These are phyloP conservation scores for Poecilia wingei DNA, from an alignment of 2,797 vertebrate species.

Conservation along the genomic window DNA sequence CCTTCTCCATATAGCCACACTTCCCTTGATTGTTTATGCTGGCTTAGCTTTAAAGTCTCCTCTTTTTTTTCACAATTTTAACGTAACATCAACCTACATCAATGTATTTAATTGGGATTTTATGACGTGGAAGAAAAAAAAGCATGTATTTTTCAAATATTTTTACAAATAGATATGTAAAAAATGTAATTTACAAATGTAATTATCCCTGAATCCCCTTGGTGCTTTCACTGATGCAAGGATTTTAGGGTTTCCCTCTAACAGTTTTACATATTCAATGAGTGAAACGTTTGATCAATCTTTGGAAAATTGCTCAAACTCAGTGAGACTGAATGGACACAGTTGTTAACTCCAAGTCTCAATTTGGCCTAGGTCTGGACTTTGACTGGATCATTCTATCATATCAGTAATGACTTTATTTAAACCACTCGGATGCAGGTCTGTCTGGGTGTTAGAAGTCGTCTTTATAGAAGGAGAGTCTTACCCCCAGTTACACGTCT, in stretches of 20 bases:
- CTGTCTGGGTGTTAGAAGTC: not conserved
- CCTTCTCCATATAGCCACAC: slow-evolving; percentile 49
- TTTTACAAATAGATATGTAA: not conserved
- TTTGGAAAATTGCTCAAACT: not conserved
- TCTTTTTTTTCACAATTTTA: not conserved
- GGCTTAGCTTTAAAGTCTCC: not conserved
- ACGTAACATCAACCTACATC: not conserved
- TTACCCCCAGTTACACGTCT: not conserved
- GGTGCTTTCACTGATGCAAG: not conserved
- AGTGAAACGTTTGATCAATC: not conserved
- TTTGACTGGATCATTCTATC: not conserved
- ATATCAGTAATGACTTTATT: not conserved
- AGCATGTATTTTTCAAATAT: not conserved
- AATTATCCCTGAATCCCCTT: not conserved
- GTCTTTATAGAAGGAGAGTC: not conserved
- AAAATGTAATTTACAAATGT: not conserved
- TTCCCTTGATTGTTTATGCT: slow-evolving; percentile 21
- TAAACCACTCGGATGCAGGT: not conserved
- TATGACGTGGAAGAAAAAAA: not conserved
- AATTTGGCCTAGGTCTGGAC: not conserved
- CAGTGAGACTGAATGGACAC: not conserved
- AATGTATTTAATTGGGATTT: not conserved
- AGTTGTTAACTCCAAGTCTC: not conserved
- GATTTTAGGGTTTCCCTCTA: not conserved
- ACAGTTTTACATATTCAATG: not conserved